These are phyloP conservation scores for Dendrophyllia cribrosa DNA, from an alignment of 64 coral and sea anemone genomes.

Conservation along the genomic window DNA sequence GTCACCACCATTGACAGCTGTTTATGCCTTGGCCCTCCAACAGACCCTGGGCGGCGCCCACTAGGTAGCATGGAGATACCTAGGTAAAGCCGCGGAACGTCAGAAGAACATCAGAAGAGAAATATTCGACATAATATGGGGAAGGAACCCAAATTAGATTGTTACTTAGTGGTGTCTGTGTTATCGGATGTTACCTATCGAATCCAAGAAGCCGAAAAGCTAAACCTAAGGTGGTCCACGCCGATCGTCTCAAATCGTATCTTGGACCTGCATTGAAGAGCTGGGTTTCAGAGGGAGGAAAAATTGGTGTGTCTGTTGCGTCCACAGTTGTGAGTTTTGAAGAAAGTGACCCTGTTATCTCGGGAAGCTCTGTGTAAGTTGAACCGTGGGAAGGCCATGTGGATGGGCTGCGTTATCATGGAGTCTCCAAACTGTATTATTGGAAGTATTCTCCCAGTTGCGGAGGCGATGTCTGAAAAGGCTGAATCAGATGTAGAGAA, in stretches of 20 bases:
- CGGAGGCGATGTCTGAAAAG: no score
- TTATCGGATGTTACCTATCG: not conserved
- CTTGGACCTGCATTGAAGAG: conserved; percentile 66
- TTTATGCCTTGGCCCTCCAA: conserved; percentile 1
- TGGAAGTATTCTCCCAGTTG: no score
- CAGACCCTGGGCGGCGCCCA: not conserved
- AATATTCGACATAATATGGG: no score
- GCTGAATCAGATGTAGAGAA: no score
- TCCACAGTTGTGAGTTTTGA: no score
- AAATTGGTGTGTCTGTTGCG: not conserved
- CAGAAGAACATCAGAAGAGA: no score
- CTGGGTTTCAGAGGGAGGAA: conserved; percentile 26
- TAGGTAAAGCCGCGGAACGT: not conserved
- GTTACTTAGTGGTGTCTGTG: not conserved
- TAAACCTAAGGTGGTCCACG: conserved; percentile 56
- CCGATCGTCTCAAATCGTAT: conserved; percentile 64
- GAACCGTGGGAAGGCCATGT: no score
- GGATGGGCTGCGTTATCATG: no score
- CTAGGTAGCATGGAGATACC: not conserved
- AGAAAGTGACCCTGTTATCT: no score
- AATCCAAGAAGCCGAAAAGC: not conserved
- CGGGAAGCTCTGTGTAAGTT: no score
- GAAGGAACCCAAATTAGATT: no score
- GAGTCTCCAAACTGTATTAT: no score
- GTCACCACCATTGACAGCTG: not conserved